Percentiles rank a stretch among this genome's conserved stretches.
Evolutionary conservation across 2,888 invertebrate species (phyloP).

Genomic region (Marasmarcha lunaedactyla): DNA sequence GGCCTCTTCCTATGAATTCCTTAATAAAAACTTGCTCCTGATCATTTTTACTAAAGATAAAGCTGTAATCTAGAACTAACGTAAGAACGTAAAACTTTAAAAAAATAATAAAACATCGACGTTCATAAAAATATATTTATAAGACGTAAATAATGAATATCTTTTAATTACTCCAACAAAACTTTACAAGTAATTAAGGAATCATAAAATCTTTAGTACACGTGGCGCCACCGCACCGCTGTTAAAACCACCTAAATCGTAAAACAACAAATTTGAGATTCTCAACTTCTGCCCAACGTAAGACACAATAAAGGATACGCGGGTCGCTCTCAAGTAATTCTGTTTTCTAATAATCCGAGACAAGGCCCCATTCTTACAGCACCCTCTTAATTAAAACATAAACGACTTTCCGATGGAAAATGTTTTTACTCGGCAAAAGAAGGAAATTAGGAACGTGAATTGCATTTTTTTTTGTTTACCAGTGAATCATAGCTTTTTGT

Average conservation of each 20-base stretch:
- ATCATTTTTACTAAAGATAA: too few relatives aligned
- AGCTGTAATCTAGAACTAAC: too few relatives aligned
- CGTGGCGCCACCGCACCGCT: too few relatives aligned
- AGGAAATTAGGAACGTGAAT: conserved; percentile 27
- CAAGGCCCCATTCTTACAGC: conserved; percentile 28
- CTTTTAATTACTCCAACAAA: too few relatives aligned
- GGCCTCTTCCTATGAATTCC: too few relatives aligned
- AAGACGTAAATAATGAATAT: too few relatives aligned
- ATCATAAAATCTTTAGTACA: too few relatives aligned
- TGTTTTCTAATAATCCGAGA: conserved; percentile 38
- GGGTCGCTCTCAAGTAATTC: conserved; percentile 21
- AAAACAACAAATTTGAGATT: not conserved
- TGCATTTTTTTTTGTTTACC: conserved; percentile 18
- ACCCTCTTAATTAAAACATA: conserved; percentile 49
- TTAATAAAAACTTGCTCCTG: too few relatives aligned
- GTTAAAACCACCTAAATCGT: not conserved
- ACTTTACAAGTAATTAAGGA: too few relatives aligned
- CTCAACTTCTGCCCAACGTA: conserved; percentile 11
- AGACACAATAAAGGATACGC: conserved; percentile 21
- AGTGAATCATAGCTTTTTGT: conserved; percentile 1
- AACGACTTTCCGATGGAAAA: conserved; percentile 38
- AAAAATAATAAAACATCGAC: too few relatives aligned
- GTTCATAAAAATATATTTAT: too few relatives aligned
- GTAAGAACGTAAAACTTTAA: too few relatives aligned
- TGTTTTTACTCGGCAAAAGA: conserved; percentile 14